Conservation (phyloP, 2,113 vertebrate genomes). For the Camelus dromedarius region DNA sequence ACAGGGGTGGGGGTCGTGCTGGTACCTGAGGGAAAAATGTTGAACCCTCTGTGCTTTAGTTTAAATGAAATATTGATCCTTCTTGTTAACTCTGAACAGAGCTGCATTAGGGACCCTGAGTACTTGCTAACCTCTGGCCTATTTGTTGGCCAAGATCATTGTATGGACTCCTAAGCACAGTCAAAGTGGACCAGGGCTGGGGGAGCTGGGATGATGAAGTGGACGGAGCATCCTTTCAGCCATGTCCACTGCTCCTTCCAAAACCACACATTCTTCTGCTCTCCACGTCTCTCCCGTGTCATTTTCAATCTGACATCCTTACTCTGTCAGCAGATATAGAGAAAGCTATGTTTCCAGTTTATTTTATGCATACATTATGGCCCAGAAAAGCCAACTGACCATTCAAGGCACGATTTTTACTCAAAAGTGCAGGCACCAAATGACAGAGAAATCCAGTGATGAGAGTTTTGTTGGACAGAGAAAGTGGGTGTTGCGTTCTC, state of each 20-base stretch:
- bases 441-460: background rate
- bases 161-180: background rate
- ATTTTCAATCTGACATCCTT: background rate
- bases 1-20: accelerated
- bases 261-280: background rate
- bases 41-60: background rate
- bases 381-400: background rate
- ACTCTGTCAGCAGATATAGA: background rate
- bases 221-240: background rate
- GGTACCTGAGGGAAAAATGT: background rate
- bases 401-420: background rate
- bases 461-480: background rate
- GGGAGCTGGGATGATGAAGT: background rate
- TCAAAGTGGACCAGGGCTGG: background rate
- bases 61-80: background rate
- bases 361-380: background rate
- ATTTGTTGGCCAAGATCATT: accelerated
- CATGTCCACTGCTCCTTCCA: background rate
- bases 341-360: background rate
- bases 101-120: background rate
- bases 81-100: background rate
- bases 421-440: background rate
- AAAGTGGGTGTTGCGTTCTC: background rate
- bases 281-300: background rate
- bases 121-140: background rate